phyloP scores from a whole-genome alignment of 2,888 invertebrate species.

The Steinernema hermaphroditum region DNA sequence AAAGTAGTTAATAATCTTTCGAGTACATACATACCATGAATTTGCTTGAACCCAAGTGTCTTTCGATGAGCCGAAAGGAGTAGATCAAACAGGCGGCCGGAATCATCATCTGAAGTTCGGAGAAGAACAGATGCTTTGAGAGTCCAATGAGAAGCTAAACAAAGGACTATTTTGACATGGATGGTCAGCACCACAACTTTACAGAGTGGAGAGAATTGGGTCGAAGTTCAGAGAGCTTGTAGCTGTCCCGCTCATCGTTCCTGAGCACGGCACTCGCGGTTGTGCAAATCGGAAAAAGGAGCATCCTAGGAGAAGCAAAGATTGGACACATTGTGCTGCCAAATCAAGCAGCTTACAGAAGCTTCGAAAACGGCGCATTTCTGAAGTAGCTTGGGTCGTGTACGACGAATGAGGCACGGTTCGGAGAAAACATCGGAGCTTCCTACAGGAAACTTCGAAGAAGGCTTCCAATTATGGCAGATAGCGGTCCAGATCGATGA shows the following conservation, averaged over 20 bases:
- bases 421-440: neutral
- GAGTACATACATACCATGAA: neutral
- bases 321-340: too few species aligned
- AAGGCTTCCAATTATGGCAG: too few species aligned
- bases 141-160: neutral
- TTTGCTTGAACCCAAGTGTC: slow-evolving; percentile 5
- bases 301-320: too few species aligned
- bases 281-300: neutral
- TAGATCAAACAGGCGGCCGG: neutral
- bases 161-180: neutral
- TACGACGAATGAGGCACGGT: neutral
- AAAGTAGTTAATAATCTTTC: neutral
- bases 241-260: neutral
- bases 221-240: neutral
- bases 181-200: neutral
- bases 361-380: slow-evolving; percentile 14
- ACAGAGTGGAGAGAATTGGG: neutral
- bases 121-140: neutral
- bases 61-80: slow-evolving; percentile 5
- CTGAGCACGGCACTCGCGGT: neutral
- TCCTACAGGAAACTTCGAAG: too few species aligned
- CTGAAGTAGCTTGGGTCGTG: neutral
- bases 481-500: too few species aligned
- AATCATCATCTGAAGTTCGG: neutral
- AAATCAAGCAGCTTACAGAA: neutral